Evolutionary conservation across 2,888 invertebrate species (phyloP).

Genomic region (Mylabris sibirica): DNA sequence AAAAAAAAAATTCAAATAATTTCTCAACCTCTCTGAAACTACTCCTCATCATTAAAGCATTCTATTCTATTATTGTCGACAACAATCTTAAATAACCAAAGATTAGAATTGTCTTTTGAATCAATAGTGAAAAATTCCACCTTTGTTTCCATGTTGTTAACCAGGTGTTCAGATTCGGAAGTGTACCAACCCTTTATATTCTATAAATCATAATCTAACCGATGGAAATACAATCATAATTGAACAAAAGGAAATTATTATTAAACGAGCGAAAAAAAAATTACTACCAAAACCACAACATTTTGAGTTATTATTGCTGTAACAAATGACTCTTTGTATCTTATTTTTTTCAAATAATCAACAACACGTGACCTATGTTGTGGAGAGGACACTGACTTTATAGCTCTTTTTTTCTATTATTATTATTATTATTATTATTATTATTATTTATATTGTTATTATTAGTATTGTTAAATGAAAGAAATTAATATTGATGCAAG

Average conservation of each 20-base stretch:
- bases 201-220: neutral
- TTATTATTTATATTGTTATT: too few relatives aligned
- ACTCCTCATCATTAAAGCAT: neutral
- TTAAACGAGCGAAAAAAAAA: neutral
- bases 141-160: constrained; percentile 6
- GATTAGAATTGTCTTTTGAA: constrained; percentile 7
- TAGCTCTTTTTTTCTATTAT: constrained; percentile 33
- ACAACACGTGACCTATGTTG: constrained; percentile 18
- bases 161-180: constrained; percentile 5
- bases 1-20: neutral
- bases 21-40: neutral
- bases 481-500: constrained; percentile 39
- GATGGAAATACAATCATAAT: neutral
- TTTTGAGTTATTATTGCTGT: neutral
- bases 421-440: too few relatives aligned
- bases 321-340: neutral
- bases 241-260: constrained; percentile 1
- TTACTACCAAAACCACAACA: neutral
- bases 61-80: constrained; percentile 9
- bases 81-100: neutral
- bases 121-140: neutral
- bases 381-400: constrained; percentile 11
- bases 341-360: constrained; percentile 1
- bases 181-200: neutral
- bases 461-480: neutral